Evolutionary conservation across 2,113 vertebrate species (phyloP), one percentile per base, ranked within the genome.

Genomic region (Bubo scandiacus): DNA sequence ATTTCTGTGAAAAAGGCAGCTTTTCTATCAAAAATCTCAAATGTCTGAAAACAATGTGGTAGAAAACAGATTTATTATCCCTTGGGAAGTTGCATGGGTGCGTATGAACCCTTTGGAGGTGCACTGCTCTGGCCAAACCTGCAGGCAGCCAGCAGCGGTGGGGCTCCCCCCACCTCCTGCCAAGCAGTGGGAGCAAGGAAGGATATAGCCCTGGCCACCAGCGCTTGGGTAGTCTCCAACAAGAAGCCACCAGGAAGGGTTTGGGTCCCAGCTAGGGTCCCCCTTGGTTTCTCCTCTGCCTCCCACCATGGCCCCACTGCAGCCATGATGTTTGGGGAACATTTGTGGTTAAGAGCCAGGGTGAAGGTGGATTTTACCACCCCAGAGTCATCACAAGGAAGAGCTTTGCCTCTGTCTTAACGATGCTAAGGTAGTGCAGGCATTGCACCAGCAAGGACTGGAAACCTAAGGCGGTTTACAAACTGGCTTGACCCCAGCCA

Each of bases 81-180:
- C 20, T 66, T 43, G 12, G 30, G 57, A 74, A 57, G 43, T 2
- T 43, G 34, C 32, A 13, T 7, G 0, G 0, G 18, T 63, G 42
- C 0, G 2, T 23, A 11, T 5, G 30, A 62, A 12, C 6, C 27
- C 47, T 51, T 36, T 45, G 38, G 61, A 71, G 45, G 15, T 16
- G n/a, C 30, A 34, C 5, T 1, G 5, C 10, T 30, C 10, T 5
- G 4, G 20, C n/a, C 38, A 58, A 57, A 57, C 19, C 49, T 43
- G 49, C 3, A 0, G 11, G 40, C 12, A 11, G 10, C 19, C 3
- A 3, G 58, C 63, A 49, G 11, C 8, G 5, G 1, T 18, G 18
- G 10, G 18, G 81, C 38, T 26, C 3, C 2, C 43, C 18, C 38
- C 15, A 62, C 55, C 61, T 74, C 16, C 74, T 27, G 10, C 42